A percentile compares a stretch with the other conserved stretches of the same genome.
Evolutionary conservation across 2,113 vertebrate genomes (phyloP).

Genomic region (Addax nasomaculatus): DNA sequence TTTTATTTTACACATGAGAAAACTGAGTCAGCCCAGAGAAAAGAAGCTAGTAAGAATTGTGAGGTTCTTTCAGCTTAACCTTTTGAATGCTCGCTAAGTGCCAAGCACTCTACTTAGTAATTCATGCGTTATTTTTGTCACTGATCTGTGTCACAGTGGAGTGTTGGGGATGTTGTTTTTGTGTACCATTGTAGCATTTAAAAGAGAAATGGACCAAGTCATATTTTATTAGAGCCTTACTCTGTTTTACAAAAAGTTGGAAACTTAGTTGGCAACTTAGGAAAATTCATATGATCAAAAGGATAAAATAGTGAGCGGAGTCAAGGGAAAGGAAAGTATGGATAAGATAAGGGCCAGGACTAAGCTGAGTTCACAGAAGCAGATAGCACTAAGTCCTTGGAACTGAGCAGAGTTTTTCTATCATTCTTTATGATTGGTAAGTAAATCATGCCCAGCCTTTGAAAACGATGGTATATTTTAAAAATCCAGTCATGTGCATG

Average conservation of each 20-base stretch:
- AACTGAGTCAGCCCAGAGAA: neutral
- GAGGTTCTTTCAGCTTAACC: neutral
- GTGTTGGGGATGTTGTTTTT: constrained; percentile 9
- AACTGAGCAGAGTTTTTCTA: neutral
- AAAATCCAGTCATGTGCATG: neutral
- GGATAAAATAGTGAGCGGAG: neutral
- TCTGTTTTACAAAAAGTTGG: constrained; percentile 19
- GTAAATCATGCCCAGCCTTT: neutral
- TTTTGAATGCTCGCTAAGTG: neutral
- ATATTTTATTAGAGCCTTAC: constrained; percentile 20
- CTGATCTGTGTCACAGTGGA: neutral
- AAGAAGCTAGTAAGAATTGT: constrained; percentile 16
- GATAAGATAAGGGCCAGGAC: neutral
- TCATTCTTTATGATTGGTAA: neutral
- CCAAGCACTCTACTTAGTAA: neutral
- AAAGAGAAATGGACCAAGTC: neutral
- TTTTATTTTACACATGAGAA: constrained; percentile 2
- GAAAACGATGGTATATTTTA: constrained; percentile 3
- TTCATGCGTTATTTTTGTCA: constrained; percentile 30
- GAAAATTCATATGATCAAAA: neutral
- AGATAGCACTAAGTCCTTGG: neutral
- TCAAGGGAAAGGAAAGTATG: neutral
- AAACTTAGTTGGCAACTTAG: neutral
- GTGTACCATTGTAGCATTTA: neutral
- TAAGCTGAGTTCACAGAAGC: neutral